Conservation (phyloP, 2,888 invertebrate genomes). For the Drosophila colorata region DNA sequence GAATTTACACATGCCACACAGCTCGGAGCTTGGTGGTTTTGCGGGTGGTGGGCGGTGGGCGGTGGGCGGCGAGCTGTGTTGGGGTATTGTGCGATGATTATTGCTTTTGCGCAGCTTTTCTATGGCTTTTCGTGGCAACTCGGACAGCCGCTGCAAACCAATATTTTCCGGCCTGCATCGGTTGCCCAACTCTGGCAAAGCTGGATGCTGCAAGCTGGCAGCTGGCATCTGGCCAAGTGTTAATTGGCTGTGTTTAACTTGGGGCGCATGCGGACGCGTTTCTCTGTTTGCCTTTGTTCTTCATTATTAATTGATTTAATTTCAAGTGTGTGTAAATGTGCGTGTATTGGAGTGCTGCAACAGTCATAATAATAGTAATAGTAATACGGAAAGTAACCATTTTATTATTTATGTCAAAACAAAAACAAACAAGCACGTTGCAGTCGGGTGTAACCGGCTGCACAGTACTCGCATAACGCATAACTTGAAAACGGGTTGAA, state of each 20-base stretch:
- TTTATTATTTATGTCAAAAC: slow-evolving; percentile 3
- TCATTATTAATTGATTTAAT: slow-evolving; percentile 49
- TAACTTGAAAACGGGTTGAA: too few species aligned
- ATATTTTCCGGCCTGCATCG: slow-evolving; percentile 47
- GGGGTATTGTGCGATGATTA: neutral
- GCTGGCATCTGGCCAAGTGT: slow-evolving; percentile 48
- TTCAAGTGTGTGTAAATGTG: slow-evolving; percentile 5
- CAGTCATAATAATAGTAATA: slow-evolving; percentile 16
- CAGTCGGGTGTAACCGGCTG: too few species aligned
- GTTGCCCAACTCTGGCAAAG: slow-evolving; percentile 11
- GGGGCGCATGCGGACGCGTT: slow-evolving; percentile 3
- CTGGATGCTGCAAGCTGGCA: neutral
- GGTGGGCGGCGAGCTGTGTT: too few species aligned
- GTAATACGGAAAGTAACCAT: slow-evolving; percentile 5
- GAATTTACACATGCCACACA: slow-evolving; percentile 8
- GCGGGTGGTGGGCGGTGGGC: too few species aligned
- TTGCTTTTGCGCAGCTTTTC: slow-evolving; percentile 38
- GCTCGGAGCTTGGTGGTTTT: too few species aligned
- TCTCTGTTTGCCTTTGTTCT: slow-evolving; percentile 8
- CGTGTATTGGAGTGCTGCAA: neutral
- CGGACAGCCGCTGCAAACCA: slow-evolving; percentile 47
- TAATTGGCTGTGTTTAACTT: slow-evolving; percentile 46
- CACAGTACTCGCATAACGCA: too few species aligned
- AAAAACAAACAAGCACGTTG: slow-evolving; percentile 2
- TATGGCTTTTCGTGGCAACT: slow-evolving; percentile 28